Conservation (phyloP, 2,888 invertebrate species). For the Polietes domitor region DNA sequence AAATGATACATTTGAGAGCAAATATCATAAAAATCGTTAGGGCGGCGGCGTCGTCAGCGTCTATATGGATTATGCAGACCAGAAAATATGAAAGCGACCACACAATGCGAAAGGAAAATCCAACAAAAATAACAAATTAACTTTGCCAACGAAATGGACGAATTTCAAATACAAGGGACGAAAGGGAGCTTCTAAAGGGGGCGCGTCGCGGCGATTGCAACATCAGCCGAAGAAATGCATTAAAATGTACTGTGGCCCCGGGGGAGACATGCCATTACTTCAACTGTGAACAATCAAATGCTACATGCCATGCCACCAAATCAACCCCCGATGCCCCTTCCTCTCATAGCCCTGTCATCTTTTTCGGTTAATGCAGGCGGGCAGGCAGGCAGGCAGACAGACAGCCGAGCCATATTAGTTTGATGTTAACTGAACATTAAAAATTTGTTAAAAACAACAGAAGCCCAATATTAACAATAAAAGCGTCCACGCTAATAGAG, state of each 20-base stretch:
- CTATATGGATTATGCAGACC: constrained; percentile 31
- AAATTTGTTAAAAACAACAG: constrained; percentile 57
- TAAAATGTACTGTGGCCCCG: constrained; percentile 58
- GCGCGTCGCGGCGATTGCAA: not conserved
- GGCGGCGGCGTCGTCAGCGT: too few relatives aligned
- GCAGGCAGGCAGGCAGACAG: not conserved
- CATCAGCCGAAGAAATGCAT: constrained; percentile 24
- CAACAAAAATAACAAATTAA: constrained; percentile 55
- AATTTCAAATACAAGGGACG: not conserved
- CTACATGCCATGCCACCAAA: constrained; percentile 30
- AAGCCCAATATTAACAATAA: constrained; percentile 21
- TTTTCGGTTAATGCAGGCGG: too few relatives aligned
- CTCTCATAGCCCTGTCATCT: not conserved
- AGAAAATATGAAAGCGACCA: constrained; percentile 8
- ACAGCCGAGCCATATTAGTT: constrained; percentile 58
- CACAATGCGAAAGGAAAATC: constrained; percentile 33
- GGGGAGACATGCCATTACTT: constrained; percentile 55
- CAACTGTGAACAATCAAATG: constrained; percentile 31
- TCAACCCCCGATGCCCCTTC: not conserved
- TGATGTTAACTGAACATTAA: constrained; percentile 61
- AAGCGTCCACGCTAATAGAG: constrained; percentile 5
- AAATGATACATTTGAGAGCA: not conserved
- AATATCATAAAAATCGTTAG: constrained; percentile 56
- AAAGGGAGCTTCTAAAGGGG: not conserved
- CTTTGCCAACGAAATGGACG: constrained; percentile 46